Conservation (phyloP, 2,113 vertebrate species). For the Ptychochromis oligacanthus region DNA sequence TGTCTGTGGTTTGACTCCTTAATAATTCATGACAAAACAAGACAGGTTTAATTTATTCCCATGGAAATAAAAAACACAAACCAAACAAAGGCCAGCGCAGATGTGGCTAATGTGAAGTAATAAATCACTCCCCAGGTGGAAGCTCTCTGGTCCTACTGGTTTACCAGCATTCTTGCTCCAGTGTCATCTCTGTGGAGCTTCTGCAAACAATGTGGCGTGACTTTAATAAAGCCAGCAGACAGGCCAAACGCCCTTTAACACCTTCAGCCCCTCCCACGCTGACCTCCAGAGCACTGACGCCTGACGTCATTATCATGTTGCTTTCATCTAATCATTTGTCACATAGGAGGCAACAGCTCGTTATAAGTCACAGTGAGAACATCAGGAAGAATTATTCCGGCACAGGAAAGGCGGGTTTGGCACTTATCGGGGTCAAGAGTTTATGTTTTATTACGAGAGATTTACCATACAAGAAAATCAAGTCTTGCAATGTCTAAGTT, state of each 20-base stretch:
- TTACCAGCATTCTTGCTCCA: conserved; percentile 50
- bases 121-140: neutral
- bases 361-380: neutral
- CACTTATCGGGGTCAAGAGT: neutral
- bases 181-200: neutral
- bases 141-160: conserved; percentile 30
- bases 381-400: neutral
- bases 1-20: neutral
- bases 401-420: neutral
- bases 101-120: neutral
- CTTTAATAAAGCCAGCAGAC: neutral
- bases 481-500: neutral
- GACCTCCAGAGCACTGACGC: neutral
- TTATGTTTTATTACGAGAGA: neutral
- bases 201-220: neutral
- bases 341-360: neutral
- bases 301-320: neutral
- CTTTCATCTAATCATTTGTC: neutral
- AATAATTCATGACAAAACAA: conserved; percentile 1
- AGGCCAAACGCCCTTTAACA: neutral
- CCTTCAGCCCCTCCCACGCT: neutral
- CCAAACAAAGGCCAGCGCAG: neutral
- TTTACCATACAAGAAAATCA: neutral
- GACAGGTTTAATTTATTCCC: neutral
- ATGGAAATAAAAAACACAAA: conserved; percentile 4